These are phyloP conservation scores for Drosophila tropicalis DNA, from an alignment of 1,140 invertebrate species.

Conservation along the genomic window DNA sequence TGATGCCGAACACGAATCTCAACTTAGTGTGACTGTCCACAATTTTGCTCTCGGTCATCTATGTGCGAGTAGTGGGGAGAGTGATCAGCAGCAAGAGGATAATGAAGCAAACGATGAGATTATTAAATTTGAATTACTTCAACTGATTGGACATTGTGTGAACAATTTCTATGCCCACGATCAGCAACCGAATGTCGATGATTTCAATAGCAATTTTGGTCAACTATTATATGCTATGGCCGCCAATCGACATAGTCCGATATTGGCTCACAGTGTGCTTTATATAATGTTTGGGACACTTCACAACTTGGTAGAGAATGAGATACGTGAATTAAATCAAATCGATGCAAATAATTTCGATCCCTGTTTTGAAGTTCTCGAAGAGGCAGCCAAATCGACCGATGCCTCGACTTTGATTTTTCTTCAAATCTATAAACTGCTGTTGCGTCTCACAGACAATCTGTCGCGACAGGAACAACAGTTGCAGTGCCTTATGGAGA, in stretches of 20 bases:
- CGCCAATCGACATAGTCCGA: conserved; percentile 50
- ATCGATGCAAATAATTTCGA: conserved; percentile 67
- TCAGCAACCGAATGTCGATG: conserved; percentile 48
- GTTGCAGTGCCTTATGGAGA: conserved; percentile 64
- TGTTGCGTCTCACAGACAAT: conserved; percentile 61
- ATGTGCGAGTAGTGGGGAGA: conserved; percentile 21
- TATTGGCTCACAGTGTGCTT: conserved; percentile 57
- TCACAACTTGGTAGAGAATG: conserved; percentile 66
- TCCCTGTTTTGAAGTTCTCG: conserved; percentile 61
- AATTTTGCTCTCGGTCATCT: conserved; percentile 74
- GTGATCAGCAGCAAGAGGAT: conserved; percentile 16
- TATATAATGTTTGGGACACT: conserved; percentile 74
- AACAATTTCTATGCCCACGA: conserved; percentile 69
- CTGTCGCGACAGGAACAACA: conserved; percentile 62
- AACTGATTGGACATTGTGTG: conserved; percentile 67
- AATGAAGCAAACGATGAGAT: conserved; percentile 51
- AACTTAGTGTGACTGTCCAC: conserved; percentile 65
- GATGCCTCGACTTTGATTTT: conserved; percentile 43
- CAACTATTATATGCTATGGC: conserved; percentile 63
- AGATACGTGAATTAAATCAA: conserved; percentile 45
- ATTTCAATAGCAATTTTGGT: conserved; percentile 68
- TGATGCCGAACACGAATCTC: conserved; percentile 61
- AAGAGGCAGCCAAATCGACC: conserved; percentile 38
- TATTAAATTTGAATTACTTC: conserved; percentile 71
- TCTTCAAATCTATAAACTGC: conserved; percentile 64